Base-by-base conservation (phyloP, 2,113 vertebrate species). In the Dascyllus trimaculatus region DNA sequence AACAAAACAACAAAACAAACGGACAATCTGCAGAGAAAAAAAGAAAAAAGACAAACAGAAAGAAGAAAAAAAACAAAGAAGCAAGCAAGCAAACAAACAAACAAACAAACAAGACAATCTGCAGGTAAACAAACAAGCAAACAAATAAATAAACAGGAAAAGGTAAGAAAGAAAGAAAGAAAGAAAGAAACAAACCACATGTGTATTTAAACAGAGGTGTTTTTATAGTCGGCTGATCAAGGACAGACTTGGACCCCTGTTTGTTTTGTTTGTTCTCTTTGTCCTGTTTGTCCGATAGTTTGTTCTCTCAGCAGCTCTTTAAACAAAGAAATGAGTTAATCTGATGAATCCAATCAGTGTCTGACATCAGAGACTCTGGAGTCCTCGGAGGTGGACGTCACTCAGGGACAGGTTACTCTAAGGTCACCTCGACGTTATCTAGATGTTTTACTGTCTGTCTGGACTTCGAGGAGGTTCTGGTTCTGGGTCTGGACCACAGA, bases 401-500 rank as follows among this genome's bases (percentile, higher is more conserved):
- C 53, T 65, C 21, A 19, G 40, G 5, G 10, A 13, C 51, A 10
- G 43, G 45, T 61, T 48, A 21, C 22, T 52, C 71, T 10, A 18
- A 64, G 38, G 32, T 56, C 14, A 13, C 63, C 1, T 29, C 15
- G 29, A 49, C 19, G 45, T 51, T 22, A 38, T 67, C 18, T 59
- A 2, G 17, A 38, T 19, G 25, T 19, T 18, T 57, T 19, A 17
- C 14, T 3, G 22, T 56, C n/a, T 7, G 32, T n/a, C 51, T 81
- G 13, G 6, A 52, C 54, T 11, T 63, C 9, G 35, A 35, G 54
- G 7, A 61, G 52, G n/a, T 18, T 18, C 4, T 18, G 18, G 1
- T 48, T 6, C 54, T 57, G 71, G 56, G 62, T 74, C n/a, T 4
- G 48, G 83, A 75, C 68, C 53, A 25, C 26, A 79, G 67, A 72